Base-by-base conservation (phyloP, 1,140 invertebrate genomes). In the Mycetomoellerius zeteki region DNA sequence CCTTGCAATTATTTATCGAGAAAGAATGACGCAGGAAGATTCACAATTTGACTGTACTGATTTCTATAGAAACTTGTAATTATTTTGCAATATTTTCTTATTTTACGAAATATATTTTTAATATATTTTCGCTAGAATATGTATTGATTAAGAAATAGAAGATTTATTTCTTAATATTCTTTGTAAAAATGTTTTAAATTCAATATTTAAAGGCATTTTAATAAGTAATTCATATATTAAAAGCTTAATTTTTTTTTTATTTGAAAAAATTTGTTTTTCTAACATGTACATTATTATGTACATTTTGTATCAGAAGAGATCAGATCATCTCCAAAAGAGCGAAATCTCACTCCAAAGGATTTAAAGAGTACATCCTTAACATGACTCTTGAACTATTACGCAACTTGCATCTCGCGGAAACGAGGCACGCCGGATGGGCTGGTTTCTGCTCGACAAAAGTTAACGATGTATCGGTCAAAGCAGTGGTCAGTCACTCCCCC, bases 401-500 rank as follows among this genome's bases (percentile, higher is more conserved):
- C 80, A 82, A 47, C 19, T 82, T 73, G 80, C 67, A n/a, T 73
- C 62, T 62, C 73, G 75, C 56, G 82, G 64, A 90, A 90, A 90
- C 62, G 88, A 71, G 37, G 12, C n/a, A 10, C 19, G 19, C 21
- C 56, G 3, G 50, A 78, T 56, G 47, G 54, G 47, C 71, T 54
- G 54, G 47, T 69, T 76, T 33, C 72, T 33, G 27, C 16, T 10
- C 8, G 30, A n/a, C 27, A 50, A 72, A 77, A 52, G 65, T 72
- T 71, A 71, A 81, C 78, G 78, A 76, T 33, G 30, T 52, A 65
- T 80, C 78, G 84, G 71, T 60, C 75, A 27, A 73, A 56, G 89
- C 87, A 72, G 3, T 76, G 85, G 78, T 90, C 88, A 88, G 76
- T 89, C 82, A 87, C 91, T 90, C 91, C 82, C 86, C 90, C 75